Conservation (phyloP, 2,797 vertebrate genomes). For the Channa striata region DNA sequence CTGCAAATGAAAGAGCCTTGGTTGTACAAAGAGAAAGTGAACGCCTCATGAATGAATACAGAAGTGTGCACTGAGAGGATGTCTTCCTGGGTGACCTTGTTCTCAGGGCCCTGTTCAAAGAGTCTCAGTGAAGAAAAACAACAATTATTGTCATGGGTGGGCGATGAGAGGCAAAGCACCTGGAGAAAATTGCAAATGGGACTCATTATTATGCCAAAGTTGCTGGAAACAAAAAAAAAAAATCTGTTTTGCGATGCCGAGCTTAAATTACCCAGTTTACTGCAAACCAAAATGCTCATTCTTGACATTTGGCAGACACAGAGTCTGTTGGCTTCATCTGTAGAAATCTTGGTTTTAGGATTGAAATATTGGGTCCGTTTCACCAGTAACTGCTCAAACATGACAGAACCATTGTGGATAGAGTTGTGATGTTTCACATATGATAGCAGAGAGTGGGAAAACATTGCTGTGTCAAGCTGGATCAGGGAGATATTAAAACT, state of each 20-base stretch:
- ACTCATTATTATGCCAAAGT: conserved; percentile 20
- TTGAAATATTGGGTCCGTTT: not conserved
- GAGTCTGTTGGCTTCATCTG: not conserved
- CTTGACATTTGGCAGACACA: conserved; percentile 13
- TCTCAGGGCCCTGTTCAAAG: conserved; percentile 34
- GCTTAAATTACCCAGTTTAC: conserved; percentile 3
- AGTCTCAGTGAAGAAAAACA: conserved; percentile 22
- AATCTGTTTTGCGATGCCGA: not conserved
- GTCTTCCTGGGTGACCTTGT: conserved; percentile 39
- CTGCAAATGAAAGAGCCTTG: conserved; percentile 8
- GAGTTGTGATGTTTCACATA: not conserved
- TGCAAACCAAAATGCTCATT: conserved; percentile 12
- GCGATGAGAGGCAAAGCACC: conserved; percentile 18
- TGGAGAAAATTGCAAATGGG: conserved; percentile 23
- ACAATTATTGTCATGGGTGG: conserved; percentile 44
- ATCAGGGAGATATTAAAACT: not conserved
- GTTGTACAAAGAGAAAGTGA: conserved; percentile 9
- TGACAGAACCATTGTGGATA: not conserved
- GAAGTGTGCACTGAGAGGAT: not conserved
- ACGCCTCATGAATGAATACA: conserved; percentile 11
- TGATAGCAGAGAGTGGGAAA: not conserved
- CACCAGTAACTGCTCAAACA: too few relatives aligned
- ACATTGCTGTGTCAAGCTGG: not conserved
- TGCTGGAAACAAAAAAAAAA: not conserved
- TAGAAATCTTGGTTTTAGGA: not conserved